Base-by-base conservation (phyloP, 2,888 invertebrate genomes). In the Amphipoea lucens region DNA sequence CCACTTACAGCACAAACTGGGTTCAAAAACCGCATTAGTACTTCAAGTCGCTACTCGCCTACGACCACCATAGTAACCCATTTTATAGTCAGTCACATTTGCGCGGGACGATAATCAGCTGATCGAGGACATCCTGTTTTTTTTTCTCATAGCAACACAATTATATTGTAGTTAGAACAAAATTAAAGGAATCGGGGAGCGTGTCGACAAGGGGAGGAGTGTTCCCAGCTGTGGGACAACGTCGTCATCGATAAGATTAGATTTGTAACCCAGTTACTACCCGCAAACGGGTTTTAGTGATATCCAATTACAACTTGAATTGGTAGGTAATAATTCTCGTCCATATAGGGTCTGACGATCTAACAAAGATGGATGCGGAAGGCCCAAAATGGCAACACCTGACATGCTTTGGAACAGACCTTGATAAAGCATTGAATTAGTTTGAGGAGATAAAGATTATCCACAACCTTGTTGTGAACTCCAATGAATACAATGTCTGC, bases 11-110 rank as follows among this genome's bases (percentile, higher is more conserved):
- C 69, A 74, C 74, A 71, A 63, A 42, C 60, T 74, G 80, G 51
- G 89, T 81, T 88, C 90, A 88, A 86, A 88, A 88, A 84, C 74
- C 90, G 87, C 90, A 86, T 90, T 88, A 90, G 69, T 80, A 70
- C 83, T 66, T 72, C 88, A 79, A 79, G 60, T 62, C 65, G n/a
- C 66, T n/a, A 51, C 48, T 76, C 65, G 74, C 57, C 60, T 70
- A 54, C 68, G 65, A 69, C 54, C 76, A 79, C 88, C 86, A 76
- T 75, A 78, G 85, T 87, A 87, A 87, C 73, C 88, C 71, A 85
- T 85, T 88, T 88, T 60, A 82, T 85, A 88, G 75, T 54, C 68
- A 74, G 68, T 48, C 70, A 66, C 68, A 79, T 84, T 87, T 73
- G 88, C 85, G 76, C 65, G 62, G 82, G 85, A 88, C 66, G 70